These are phyloP conservation scores for Heliconius sara DNA, from an alignment of 2,888 invertebrate genomes.

Conservation along the genomic window DNA sequence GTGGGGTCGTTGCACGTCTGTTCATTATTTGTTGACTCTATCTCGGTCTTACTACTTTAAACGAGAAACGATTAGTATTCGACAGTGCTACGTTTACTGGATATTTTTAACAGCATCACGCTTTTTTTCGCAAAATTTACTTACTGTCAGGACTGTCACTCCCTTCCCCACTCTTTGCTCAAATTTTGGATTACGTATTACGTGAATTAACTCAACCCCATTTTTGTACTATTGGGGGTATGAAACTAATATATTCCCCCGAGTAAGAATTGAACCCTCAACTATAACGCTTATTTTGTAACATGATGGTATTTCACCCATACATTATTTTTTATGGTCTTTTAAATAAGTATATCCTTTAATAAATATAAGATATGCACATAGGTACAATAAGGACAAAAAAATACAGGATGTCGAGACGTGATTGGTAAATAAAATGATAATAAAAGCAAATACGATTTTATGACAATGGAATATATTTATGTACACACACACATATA, in stretches of 20 bases:
- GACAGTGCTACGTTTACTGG: constrained; percentile 38
- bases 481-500: not conserved
- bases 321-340: not conserved
- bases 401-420: constrained; percentile 7
- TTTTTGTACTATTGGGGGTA: not conserved
- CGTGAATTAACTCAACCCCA: not conserved
- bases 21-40: constrained; percentile 57
- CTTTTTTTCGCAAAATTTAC: not conserved
- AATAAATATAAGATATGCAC: not conserved
- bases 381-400: not conserved
- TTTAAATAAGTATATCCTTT: constrained; percentile 1
- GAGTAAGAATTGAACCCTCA: not conserved
- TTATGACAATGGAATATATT: constrained; percentile 6
- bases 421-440: constrained; percentile 20
- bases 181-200: not conserved
- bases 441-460: constrained; percentile 10
- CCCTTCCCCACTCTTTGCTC: too few species aligned
- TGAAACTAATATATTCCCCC: too few species aligned
- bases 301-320: not conserved
- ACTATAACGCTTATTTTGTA: too few species aligned
- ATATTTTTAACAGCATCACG: not conserved
- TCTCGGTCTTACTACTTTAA: constrained; percentile 53
- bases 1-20: constrained; percentile 60
- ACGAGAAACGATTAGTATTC: constrained; percentile 4
- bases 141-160: not conserved